Percentiles rank a stretch among this genome's conserved stretches.
phyloP scores from a whole-genome alignment of 1,140 invertebrate species.

The Lordiphosa stackelbergi region DNA sequence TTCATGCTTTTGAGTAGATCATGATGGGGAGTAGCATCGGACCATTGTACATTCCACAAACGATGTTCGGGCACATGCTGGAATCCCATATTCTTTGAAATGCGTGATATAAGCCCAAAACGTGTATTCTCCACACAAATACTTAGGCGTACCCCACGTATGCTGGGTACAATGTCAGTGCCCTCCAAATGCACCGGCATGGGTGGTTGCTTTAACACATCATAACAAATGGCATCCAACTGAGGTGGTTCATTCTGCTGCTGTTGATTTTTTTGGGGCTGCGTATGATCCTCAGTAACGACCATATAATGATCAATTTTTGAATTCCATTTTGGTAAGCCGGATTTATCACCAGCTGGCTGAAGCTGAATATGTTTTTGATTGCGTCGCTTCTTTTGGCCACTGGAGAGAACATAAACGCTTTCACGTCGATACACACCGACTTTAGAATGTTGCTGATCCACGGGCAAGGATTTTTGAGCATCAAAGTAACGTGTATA shows the following conservation, averaged over 20 bases:
- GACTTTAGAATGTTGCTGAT: background rate
- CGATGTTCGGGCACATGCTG: conserved; percentile 57
- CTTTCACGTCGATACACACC: conserved; percentile 23
- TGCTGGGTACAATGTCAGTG: conserved; percentile 24
- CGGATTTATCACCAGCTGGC: background rate
- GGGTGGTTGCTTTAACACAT: conserved; percentile 22
- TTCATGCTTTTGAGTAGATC: conserved; percentile 92
- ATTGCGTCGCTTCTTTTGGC: conserved; percentile 7
- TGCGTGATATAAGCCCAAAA: conserved; percentile 38
- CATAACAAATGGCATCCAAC: conserved; percentile 39
- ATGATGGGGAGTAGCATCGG: conserved; percentile 87
- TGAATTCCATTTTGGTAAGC: conserved; percentile 3
- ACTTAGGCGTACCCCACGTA: conserved; percentile 40
- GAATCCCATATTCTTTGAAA: conserved; percentile 46
- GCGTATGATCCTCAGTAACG: conserved; percentile 21
- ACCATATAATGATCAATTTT: conserved; percentile 26
- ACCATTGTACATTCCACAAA: conserved; percentile 93
- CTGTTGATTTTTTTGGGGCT: background rate
- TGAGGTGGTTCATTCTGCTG: conserved; percentile 6
- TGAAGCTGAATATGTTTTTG: background rate
- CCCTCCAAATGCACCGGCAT: conserved; percentile 14
- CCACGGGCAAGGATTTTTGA: conserved; percentile 15
- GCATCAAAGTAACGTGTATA: conserved; percentile 33
- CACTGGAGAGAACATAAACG: conserved; percentile 19
- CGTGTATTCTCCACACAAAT: conserved; percentile 57